Percentiles rank a stretch among this genome's conserved stretches.
These are phyloP conservation scores for Thamnophis elegans DNA, from an alignment of 2,797 vertebrate genomes.

Conservation along the genomic window DNA sequence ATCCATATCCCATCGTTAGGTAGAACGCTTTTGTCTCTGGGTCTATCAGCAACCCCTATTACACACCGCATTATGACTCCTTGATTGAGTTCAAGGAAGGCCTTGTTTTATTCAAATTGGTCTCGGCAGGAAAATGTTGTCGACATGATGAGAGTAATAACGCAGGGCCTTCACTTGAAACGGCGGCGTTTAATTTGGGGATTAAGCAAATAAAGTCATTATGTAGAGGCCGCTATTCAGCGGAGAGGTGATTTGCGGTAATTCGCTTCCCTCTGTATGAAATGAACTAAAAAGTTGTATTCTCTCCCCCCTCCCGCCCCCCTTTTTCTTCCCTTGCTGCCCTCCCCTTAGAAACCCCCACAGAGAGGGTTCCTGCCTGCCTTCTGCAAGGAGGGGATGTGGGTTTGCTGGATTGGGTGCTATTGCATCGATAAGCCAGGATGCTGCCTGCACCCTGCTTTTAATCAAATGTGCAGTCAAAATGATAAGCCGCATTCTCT, in stretches of 20 bases:
- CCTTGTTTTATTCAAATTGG: slow-evolving; percentile 95
- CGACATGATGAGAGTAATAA: slow-evolving; percentile 93
- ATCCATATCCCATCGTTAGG: slow-evolving; percentile 99
- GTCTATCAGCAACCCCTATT: slow-evolving; percentile 91
- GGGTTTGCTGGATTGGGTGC: slow-evolving; percentile 63
- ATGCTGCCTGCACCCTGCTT: slow-evolving; percentile 82
- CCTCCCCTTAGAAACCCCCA: slow-evolving; percentile 50
- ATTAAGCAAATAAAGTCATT: slow-evolving; percentile 99
- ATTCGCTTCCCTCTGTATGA: slow-evolving; percentile 87
- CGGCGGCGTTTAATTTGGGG: slow-evolving; percentile 94
- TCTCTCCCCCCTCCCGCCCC: slow-evolving; percentile 45
- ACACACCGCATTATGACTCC: slow-evolving; percentile 88
- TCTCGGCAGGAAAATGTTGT: slow-evolving; percentile 97
- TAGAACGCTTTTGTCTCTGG: slow-evolving; percentile 88
- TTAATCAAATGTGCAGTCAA: slow-evolving; percentile 97
- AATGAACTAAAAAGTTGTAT: slow-evolving; percentile 88
- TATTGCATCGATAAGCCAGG: slow-evolving; percentile 71
- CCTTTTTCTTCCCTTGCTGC: slow-evolving; percentile 48
- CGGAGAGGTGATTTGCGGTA: slow-evolving; percentile 88
- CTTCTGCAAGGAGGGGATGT: slow-evolving; percentile 66
- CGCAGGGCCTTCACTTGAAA: slow-evolving; percentile 89
- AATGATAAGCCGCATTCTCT: slow-evolving; percentile 97
- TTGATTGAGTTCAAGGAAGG: slow-evolving; percentile 92
- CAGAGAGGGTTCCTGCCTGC: slow-evolving; percentile 73
- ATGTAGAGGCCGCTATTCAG: slow-evolving; percentile 86